Evolutionary conservation across 1,140 invertebrate genomes (phyloP).

Genomic region (Helicoverpa zea): DNA sequence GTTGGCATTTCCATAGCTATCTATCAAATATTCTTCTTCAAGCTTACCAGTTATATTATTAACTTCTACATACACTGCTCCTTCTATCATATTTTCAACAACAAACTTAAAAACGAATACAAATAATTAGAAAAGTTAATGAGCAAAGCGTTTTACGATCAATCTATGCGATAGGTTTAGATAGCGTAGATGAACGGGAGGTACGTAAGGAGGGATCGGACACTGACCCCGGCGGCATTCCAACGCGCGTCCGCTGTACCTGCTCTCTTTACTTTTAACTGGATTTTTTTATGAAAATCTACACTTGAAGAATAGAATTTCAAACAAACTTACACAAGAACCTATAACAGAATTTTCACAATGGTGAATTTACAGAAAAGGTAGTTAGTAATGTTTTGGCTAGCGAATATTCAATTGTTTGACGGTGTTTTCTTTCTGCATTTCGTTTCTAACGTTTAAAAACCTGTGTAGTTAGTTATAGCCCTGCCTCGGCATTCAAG

Average conservation of each 20-base stretch:
- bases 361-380: too few species aligned
- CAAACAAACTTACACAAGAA: not conserved
- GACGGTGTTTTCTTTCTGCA: not conserved
- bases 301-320: not conserved
- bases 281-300: constrained; percentile 60
- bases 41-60: not conserved
- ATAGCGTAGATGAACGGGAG: constrained; percentile 72
- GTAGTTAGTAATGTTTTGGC: not conserved
- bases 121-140: constrained; percentile 53
- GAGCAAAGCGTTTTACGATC: constrained; percentile 65
- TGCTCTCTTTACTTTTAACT: constrained; percentile 81
- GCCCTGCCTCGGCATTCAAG: constrained; percentile 11
- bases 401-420: not conserved
- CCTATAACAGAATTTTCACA: not conserved
- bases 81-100: not conserved
- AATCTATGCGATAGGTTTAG: constrained; percentile 80
- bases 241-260: constrained; percentile 69
- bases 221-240: constrained; percentile 76
- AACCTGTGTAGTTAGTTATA: constrained; percentile 16
- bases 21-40: not conserved
- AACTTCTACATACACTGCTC: not conserved
- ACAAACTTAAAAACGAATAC: not conserved
- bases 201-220: constrained; percentile 58
- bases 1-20: too few species aligned
- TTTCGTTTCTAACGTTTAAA: constrained; percentile 15